Percentiles rank a stretch among this genome's conserved stretches.
These are phyloP conservation scores for Enhydra lutris DNA, from an alignment of 2,113 vertebrate species.

Conservation along the genomic window DNA sequence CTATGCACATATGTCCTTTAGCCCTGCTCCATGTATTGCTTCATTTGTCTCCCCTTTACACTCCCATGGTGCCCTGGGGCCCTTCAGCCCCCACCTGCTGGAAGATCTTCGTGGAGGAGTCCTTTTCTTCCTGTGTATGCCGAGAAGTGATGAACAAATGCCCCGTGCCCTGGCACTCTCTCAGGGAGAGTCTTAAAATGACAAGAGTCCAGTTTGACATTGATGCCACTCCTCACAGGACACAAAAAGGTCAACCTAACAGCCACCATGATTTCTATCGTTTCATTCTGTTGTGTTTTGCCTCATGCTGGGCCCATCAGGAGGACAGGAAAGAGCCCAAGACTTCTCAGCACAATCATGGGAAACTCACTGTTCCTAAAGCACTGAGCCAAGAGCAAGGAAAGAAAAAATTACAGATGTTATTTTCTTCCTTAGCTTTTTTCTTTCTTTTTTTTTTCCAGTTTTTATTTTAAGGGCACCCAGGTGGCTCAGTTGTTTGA, in stretches of 20 bases:
- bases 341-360: neutral
- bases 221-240: neutral
- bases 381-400: neutral
- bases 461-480: neutral
- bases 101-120: neutral
- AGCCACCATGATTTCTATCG: neutral
- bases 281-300: neutral
- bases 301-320: neutral
- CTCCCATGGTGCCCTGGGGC: neutral
- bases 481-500: neutral
- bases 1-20: neutral
- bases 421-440: neutral
- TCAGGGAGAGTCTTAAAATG: neutral
- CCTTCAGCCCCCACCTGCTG: neutral
- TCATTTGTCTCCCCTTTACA: fast-evolving
- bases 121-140: neutral
- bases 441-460: neutral
- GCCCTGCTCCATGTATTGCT: neutral
- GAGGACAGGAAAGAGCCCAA: neutral
- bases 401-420: neutral
- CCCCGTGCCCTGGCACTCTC: neutral
- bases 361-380: neutral
- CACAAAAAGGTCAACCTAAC: neutral
- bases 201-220: neutral
- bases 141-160: neutral